Conservation (phyloP, 2,888 invertebrate species). For the Agrochola macilenta region DNA sequence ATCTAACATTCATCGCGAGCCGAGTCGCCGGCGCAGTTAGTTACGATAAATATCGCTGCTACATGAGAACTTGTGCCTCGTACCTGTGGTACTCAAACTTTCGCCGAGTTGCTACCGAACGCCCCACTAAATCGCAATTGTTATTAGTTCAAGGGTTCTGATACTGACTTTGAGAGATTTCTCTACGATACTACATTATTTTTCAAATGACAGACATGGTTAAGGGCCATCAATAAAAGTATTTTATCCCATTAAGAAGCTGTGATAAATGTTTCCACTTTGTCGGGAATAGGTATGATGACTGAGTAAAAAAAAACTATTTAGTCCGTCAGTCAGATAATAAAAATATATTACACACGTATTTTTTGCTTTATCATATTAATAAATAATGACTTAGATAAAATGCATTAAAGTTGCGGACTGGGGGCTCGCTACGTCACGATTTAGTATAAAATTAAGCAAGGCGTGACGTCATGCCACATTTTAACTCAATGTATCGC, state of each 20-base stretch:
- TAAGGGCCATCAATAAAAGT: slow-evolving; percentile 11
- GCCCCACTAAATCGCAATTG: slow-evolving; percentile 74
- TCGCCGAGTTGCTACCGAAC: slow-evolving; percentile 70
- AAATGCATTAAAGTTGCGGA: neutral
- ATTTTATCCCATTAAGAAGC: slow-evolving; percentile 11
- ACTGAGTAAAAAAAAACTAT: too few species aligned
- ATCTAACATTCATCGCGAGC: slow-evolving; percentile 2
- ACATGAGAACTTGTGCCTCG: slow-evolving; percentile 63
- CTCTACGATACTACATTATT: slow-evolving; percentile 40
- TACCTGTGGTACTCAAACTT: slow-evolving; percentile 73
- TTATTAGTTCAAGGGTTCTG: slow-evolving; percentile 74
- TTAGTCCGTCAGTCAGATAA: too few species aligned
- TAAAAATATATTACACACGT: too few species aligned
- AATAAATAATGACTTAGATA: neutral
- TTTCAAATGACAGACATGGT: slow-evolving; percentile 18
- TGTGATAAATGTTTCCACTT: slow-evolving; percentile 2
- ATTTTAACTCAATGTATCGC: neutral
- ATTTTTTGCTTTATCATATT: too few species aligned
- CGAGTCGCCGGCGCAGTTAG: neutral
- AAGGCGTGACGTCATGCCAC: neutral
- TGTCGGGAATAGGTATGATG: neutral
- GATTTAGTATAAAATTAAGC: neutral
- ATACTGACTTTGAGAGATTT: slow-evolving; percentile 52
- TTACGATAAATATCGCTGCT: slow-evolving; percentile 24
- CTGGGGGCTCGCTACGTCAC: neutral